Percentiles rank a stretch among this genome's conserved stretches.
These are phyloP conservation scores for Archilochus colubris DNA, from an alignment of 2,113 vertebrate genomes.

Conservation along the genomic window DNA sequence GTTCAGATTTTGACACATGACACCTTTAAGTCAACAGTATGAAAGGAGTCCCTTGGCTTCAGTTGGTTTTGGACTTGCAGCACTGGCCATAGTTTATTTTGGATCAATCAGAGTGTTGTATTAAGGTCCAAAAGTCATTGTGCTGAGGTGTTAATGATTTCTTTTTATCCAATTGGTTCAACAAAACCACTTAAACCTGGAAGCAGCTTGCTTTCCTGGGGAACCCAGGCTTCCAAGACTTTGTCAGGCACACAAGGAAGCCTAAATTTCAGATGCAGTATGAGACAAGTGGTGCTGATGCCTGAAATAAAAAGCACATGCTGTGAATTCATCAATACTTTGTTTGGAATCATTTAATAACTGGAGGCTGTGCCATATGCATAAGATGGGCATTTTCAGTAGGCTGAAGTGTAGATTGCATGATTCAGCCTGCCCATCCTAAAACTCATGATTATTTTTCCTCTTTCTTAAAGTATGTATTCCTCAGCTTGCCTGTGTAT, in stretches of 20 bases:
- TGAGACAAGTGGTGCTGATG: background rate
- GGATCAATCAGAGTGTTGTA: background rate
- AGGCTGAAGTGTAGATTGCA: background rate
- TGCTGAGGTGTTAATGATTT: constrained; percentile 4
- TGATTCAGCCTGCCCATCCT: background rate
- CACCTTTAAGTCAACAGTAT: background rate
- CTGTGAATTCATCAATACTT: background rate
- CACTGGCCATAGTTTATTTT: background rate
- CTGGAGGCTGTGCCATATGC: background rate
- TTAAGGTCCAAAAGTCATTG: background rate
- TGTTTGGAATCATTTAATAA: background rate
- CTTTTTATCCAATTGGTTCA: background rate
- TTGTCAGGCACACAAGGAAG: background rate
- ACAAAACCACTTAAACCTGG: background rate
- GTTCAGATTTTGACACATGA: background rate
- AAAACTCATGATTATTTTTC: background rate
- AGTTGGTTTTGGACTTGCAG: background rate
- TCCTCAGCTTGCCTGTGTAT: accelerated
- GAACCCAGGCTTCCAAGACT: background rate
- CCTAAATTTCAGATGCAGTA: background rate
- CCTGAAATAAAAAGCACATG: background rate
- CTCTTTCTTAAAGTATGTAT: background rate
- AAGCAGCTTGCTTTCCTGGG: background rate
- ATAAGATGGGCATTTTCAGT: background rate
- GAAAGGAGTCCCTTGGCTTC: background rate